Conservation (phyloP, 2,113 vertebrate species). For the Percina caprodes region DNA sequence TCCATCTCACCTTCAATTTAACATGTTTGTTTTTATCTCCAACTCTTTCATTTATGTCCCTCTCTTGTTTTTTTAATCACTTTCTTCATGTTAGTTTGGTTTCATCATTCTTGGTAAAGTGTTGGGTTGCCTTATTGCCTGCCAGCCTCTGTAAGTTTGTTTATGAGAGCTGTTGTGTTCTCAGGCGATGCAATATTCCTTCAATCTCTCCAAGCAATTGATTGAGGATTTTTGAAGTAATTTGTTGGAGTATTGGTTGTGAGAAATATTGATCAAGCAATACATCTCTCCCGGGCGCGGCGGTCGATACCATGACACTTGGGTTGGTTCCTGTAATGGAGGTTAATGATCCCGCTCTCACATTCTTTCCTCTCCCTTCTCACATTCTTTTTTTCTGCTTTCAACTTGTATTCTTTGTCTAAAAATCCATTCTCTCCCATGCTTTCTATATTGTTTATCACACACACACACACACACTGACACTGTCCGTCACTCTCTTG, state of each 20-base stretch:
- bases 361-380: conserved; percentile 41
- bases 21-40: not conserved
- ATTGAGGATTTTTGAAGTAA: conserved; percentile 67
- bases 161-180: conserved; percentile 39
- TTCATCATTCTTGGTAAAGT: conserved; percentile 1
- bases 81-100: not conserved
- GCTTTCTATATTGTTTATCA: conserved; percentile 34
- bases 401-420: conserved; percentile 28
- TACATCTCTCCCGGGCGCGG: conserved; percentile 53
- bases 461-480: conserved; percentile 8
- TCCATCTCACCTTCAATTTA: not conserved
- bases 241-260: conserved; percentile 73
- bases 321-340: conserved; percentile 66
- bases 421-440: conserved; percentile 37
- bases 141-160: conserved; percentile 42
- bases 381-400: conserved; percentile 35
- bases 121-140: not conserved
- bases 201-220: conserved; percentile 44
- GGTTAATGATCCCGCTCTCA: conserved; percentile 70
- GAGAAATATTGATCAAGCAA: conserved; percentile 73
- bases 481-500: conserved; percentile 19
- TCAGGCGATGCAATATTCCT: conserved; percentile 15
- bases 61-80: not conserved
- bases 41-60: not conserved
- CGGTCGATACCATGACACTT: conserved; percentile 63